Evolutionary conservation across 2,113 vertebrate species (phyloP).

Genomic region (Oreotragus oreotragus): DNA sequence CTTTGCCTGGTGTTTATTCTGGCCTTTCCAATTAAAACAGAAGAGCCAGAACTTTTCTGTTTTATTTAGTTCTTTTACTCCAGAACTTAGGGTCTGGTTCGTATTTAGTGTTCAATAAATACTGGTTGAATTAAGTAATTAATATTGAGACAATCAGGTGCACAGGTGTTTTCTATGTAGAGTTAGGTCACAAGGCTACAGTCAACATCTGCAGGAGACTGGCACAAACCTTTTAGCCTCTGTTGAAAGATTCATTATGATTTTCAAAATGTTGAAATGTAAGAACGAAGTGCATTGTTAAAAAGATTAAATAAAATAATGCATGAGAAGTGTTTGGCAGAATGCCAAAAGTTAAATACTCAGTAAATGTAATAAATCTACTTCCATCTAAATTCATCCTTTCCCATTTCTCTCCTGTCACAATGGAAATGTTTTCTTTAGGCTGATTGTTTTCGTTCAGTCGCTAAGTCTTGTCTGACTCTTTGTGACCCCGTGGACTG

Average conservation of each 20-base stretch:
- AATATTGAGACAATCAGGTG: background rate
- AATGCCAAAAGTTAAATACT: background rate
- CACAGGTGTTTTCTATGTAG: background rate
- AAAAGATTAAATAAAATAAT: constrained; percentile 28
- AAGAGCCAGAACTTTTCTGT: background rate
- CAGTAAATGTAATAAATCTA: background rate
- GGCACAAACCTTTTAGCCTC: background rate
- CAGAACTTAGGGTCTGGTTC: background rate
- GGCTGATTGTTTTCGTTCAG: background rate
- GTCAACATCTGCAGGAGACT: background rate
- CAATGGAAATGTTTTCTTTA: background rate
- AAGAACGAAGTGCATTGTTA: background rate
- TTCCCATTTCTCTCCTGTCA: background rate
- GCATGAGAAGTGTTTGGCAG: background rate
- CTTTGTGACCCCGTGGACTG: background rate
- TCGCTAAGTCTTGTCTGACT: background rate
- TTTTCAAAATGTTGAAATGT: constrained; percentile 16
- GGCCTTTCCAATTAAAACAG: background rate
- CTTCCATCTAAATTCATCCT: background rate
- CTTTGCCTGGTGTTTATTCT: background rate
- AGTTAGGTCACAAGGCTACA: background rate
- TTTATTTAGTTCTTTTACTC: background rate
- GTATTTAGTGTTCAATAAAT: background rate
- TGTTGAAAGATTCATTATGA: background rate
- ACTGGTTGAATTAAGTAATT: background rate